Evolutionary conservation across 2,888 invertebrate genomes (phyloP), one percentile per base, ranked within the genome.

Genomic region (Drosophila emarginata): DNA sequence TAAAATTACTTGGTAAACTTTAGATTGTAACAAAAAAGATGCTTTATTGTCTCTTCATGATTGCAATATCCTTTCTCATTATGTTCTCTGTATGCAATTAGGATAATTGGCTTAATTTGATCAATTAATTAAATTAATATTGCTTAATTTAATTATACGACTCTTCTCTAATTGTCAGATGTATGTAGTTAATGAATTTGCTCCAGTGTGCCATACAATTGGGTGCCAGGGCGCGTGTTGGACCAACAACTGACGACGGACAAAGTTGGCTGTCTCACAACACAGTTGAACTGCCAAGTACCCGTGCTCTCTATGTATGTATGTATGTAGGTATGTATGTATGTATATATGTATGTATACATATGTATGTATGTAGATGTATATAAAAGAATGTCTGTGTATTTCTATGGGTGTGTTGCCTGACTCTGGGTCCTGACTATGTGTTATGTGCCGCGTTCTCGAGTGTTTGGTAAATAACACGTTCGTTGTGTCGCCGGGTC

Each of bases 401-500:
- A 32, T 32, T 32, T 32, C 32, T 32, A 32, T 32, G 32, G 32
- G 32, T 32, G 32, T 61, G 50, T 32, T 32, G 9, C 9, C 32
- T 52, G 50, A 39, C 37, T 28, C 60, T 12, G 56, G 54, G 51
- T 45, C n/a, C 26, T 45, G 65, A 45, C 76, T 74, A 72, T 85
- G 77, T 88, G 79, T 78, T 79, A 78, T 83, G 79, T 78, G 77
- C 75, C 81, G 64, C 68, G 72, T 40, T 60, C 80, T 87, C 86
- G 89, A 89, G 89, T 89, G 89, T 89, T 89, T 90, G 89, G 89
- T 89, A 89, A 90, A 89, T 89, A 89, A 89, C 89, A 89, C 89
- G 90, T 90, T 89, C 89, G 87, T 75, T 87, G 87, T 90, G 89
- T 89, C 89, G 89, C 90, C 87, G 78, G 81, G 76, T 78, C 76